Percentiles rank a stretch among this genome's conserved stretches.
Conservation (phyloP, 2,113 vertebrate genomes). For the Oreotragus oreotragus region DNA sequence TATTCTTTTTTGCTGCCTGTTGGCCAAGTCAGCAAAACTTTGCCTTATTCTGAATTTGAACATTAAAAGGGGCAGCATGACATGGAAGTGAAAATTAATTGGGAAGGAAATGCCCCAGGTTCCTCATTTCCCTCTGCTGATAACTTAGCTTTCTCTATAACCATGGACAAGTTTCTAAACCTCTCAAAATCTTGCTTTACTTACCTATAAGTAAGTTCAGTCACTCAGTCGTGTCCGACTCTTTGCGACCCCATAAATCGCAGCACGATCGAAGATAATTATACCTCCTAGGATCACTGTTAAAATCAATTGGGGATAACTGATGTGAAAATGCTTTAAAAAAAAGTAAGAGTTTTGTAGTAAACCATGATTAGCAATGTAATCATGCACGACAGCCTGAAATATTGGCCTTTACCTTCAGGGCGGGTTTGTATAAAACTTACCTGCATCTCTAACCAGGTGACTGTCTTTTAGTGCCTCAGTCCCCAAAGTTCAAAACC, state of each 20-base stretch:
- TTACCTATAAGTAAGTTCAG: conserved; percentile 52
- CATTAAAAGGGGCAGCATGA: neutral
- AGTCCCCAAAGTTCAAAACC: neutral
- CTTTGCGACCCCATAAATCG: too few relatives aligned
- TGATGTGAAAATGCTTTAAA: conserved; percentile 25
- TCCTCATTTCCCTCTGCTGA: neutral
- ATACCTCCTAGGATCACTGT: conserved; percentile 1
- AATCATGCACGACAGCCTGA: neutral
- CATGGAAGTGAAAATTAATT: neutral
- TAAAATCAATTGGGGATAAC: conserved; percentile 50
- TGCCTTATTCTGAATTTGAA: neutral
- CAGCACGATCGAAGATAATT: conserved; percentile 49
- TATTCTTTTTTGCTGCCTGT: neutral
- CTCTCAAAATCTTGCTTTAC: conserved; percentile 29
- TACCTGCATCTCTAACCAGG: neutral
- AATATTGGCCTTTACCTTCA: neutral
- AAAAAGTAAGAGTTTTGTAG: conserved; percentile 32
- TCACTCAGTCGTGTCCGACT: too few relatives aligned
- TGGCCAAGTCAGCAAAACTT: neutral
- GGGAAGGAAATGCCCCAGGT: neutral
- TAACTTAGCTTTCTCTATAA: conserved; percentile 29
- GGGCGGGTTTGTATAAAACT: neutral
- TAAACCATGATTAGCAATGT: conserved; percentile 22
- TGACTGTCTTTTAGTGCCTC: neutral
- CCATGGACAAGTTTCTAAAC: conserved; percentile 9